These are phyloP conservation scores for Podargus strigoides DNA, from an alignment of 2,797 vertebrate genomes.

Conservation along the genomic window DNA sequence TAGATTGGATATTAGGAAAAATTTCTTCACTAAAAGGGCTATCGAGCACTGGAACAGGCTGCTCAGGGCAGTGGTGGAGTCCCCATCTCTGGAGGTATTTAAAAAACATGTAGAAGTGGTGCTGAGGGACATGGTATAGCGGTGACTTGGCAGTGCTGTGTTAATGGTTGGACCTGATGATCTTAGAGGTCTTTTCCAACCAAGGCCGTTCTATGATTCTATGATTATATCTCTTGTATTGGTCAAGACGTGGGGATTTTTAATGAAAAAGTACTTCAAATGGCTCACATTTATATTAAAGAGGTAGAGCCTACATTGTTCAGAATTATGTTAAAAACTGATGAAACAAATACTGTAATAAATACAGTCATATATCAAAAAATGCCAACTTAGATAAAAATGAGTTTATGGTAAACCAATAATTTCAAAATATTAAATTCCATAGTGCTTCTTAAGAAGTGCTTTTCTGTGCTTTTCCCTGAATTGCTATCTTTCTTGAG, in stretches of 20 bases:
- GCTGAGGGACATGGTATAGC: too few relatives aligned
- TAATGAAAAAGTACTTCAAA: not conserved
- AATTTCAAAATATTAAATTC: not conserved
- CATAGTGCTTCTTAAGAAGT: not conserved
- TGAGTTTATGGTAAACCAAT: not conserved
- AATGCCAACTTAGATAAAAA: not conserved
- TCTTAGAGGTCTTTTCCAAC: too few relatives aligned
- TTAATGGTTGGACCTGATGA: too few relatives aligned
- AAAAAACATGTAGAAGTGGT: too few relatives aligned
- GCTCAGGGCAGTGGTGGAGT: too few relatives aligned
- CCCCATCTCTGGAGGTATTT: too few relatives aligned
- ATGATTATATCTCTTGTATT: not conserved
- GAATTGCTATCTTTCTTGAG: accelerated
- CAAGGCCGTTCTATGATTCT: too few relatives aligned
- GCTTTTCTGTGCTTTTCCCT: not conserved
- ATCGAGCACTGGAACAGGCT: too few relatives aligned
- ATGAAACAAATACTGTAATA: not conserved
- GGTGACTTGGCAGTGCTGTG: too few relatives aligned
- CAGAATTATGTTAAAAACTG: not conserved
- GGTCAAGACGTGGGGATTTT: not conserved
- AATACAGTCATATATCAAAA: not conserved
- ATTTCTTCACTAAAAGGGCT: too few relatives aligned
- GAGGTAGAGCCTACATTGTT: not conserved
- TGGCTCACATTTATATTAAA: not conserved
- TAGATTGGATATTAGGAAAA: too few relatives aligned